Evolutionary conservation across 2,113 vertebrate species (phyloP), one percentile per base, ranked within the genome.

Genomic region (Beaufortia kweichowensis): DNA sequence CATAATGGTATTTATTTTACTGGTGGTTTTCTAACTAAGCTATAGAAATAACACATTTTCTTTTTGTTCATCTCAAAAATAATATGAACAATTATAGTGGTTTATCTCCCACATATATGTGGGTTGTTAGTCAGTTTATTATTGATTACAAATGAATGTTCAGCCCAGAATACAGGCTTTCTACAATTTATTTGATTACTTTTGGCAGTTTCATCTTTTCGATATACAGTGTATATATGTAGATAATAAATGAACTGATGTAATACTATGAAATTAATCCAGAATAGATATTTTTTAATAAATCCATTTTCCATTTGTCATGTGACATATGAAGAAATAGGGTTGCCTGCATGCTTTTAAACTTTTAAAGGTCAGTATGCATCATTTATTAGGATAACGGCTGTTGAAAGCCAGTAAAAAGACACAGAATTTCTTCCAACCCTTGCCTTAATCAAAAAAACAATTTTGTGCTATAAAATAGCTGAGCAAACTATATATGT

Each of bases 351-450:
- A 17, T 61, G 71, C 39, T 61, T 73, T 74, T 60, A 72, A 72
- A 72, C 69, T 72, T 72, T 72, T 48, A 61, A 74, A 74, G 71
- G 71, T 61, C 71, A 31, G 31, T 62, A 74, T 74, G 71, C 71
- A 74, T 74, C 26, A 74, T 74, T 74, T 74, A 74, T 60, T 31
- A 61, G 39, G 10, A 24, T 24, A 73, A 73, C 11, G 26, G 17
- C 19, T 5, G 24, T 48, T 48, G 26, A 74, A 74, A 74, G 57
- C 71, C 19, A 0, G 23, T 29, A 23, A 31, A 56, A 29, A 26
- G 21, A 46, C 39, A 26, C 24, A 29, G 5, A 5, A 23, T 61
- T 60, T 60, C 15, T 2, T 60, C 24, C 28, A 35, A 60, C 17
- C 24, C 15, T 39, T 6, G 6, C 21, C 21, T 41, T 19, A 3